Base-by-base conservation (phyloP, 2,888 invertebrate species). In the Acronicta alni region DNA sequence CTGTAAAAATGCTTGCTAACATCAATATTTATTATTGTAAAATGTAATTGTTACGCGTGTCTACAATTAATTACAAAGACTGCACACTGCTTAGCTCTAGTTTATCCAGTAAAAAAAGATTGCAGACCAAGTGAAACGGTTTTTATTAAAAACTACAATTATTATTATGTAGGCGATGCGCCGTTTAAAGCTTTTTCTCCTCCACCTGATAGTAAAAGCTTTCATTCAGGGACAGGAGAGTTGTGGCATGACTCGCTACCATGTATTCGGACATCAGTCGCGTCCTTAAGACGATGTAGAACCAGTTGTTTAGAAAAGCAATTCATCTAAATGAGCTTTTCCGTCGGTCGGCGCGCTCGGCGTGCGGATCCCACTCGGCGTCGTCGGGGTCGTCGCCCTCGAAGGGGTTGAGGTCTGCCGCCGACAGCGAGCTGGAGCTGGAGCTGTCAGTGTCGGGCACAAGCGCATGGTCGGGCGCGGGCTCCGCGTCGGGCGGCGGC, bases 351-450 rank as follows among this genome's bases (percentile, higher is more conserved):
- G 61, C 44, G 30, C 84, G 87, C 54, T 89, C 95, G 1, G 85
- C 85, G 49, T 89, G 80, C 4, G 93, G 95, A 17, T 96, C 96
- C 98, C 98, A 98, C 84, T 98, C 98, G 7, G 96, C 96, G 92
- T 98, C 98, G 85, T 97, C 97, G 23, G 97, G 97, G 89, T 98
- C 98, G 84, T 97, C 97, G 74, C 97, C 97, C 69, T 97, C 97
- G 90, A 91, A 90, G 16, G 83, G 67, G 2, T 83, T 55, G 0
- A 86, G 84, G 0, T 93, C 89, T 37, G 88, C 44, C 0, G 90
- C 86, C 0, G 91, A 91, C 51, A 90, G 66, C 17, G 86, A 62
- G 76, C 89, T 83, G 65, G 82, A 71, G 17, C 57, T 73, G 15
- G 42, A 42, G 32, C 35, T 35, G 35, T 35, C 35, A 10, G 15